Base-by-base conservation (phyloP, 2,888 invertebrate genomes). In the Andrena hattorfiana region DNA sequence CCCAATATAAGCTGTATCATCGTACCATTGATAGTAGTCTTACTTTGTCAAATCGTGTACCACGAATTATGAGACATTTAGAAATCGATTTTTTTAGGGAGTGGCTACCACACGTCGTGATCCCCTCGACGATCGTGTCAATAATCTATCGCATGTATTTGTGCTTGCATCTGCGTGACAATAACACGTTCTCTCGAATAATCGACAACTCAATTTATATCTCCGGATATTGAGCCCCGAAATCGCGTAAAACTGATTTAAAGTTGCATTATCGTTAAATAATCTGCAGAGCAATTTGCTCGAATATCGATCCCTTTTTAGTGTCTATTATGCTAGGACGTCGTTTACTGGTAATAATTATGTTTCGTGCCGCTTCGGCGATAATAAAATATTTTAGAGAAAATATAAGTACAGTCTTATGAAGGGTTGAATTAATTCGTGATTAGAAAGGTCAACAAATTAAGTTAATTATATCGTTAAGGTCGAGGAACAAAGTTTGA, bases 261-360 rank as follows among this genome's bases (percentile, higher is more conserved):
- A 85, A 81, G 69, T 78, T 83, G 75, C 77, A 77, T 80, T 80
- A 83, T 32, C 72, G 80, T 78, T 81, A 80, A 83, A 85, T 83
- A 85, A 86, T 80, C 62, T 70, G 49, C 23, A 62, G 72, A 63
- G 10, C 69, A 79, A 76, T 79, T 69, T 59, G n/a, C 48, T 6
- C 23, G 64, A 59, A 63, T 66, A 76, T 70, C 26, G 69, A 79
- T 28, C 54, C 56, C 2, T n/a, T 2, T 35, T 76, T 59, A 13
- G 28, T 62, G 23, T 2, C 4, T 32, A n/a, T 48, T 62, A 48
- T 26, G 16, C 6, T 42, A 4, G 42, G 16, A 20, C 16, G 6
- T 30, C 32, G 48, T 68, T 78, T 42, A 16, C 73, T 54, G 28
- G 35, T 23, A 73, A 51, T 69, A 69, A 74, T 60, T 23, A 7